phyloP scores from a whole-genome alignment of 2,797 vertebrate genomes.

The Poeciliopsis gracilis region DNA sequence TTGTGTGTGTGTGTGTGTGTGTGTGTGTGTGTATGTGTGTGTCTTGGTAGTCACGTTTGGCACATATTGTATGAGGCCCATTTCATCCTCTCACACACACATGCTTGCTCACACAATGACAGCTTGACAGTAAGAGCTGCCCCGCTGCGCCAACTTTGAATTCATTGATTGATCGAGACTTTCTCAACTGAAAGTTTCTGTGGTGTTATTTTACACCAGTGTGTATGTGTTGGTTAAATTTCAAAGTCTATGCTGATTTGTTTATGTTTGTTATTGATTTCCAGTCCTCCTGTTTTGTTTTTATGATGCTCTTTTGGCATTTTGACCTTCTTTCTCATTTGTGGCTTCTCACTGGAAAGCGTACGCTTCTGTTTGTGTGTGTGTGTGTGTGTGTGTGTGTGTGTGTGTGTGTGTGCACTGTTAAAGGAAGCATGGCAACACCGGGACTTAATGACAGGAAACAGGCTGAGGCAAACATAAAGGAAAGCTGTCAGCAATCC shows the following conservation, averaged over 20 bases:
- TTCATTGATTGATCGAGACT: constrained; percentile 62
- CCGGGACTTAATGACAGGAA: constrained; percentile 76
- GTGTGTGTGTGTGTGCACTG: constrained; percentile 5
- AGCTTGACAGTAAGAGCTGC: constrained; percentile 60
- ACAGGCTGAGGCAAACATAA: constrained; percentile 69
- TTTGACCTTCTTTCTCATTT: constrained; percentile 36
- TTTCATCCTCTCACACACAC: constrained; percentile 45
- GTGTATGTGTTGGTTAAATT: constrained; percentile 15
- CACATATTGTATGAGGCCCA: constrained; percentile 45
- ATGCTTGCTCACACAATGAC: constrained; percentile 38
- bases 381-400: constrained; percentile 30
- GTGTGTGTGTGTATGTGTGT: constrained; percentile 40
- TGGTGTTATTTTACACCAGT: constrained; percentile 4
- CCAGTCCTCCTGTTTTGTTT: constrained; percentile 2
- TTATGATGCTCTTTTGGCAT: constrained; percentile 9
- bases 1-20: constrained; percentile 14
- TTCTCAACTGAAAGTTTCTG: constrained; percentile 36
- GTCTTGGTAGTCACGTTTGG: constrained; percentile 62
- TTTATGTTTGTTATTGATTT: constrained; percentile 30
- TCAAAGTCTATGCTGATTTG: constrained; percentile 3
- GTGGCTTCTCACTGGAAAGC: constrained; percentile 1
- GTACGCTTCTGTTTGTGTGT: constrained; percentile 17
- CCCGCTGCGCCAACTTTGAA: constrained; percentile 60
- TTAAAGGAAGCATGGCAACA: constrained; percentile 56
- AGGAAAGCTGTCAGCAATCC: constrained; percentile 62